These are phyloP conservation scores for Catagonus wagneri DNA, from an alignment of 2,113 vertebrate genomes.

Conservation along the genomic window DNA sequence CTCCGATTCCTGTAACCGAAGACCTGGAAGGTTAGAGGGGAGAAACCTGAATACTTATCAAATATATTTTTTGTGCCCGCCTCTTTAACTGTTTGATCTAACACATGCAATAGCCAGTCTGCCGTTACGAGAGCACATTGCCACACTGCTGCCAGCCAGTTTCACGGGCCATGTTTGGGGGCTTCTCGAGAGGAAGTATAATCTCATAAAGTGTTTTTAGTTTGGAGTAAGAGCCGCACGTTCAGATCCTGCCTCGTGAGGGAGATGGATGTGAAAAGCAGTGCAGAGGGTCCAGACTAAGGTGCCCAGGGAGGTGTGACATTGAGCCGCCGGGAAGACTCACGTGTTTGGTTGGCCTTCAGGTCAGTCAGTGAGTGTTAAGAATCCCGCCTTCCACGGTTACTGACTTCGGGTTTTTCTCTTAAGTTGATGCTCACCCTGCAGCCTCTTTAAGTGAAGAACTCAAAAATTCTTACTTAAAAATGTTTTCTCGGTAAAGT, in stretches of 20 bases:
- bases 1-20: not conserved
- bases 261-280: not conserved
- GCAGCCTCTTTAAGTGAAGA: not conserved
- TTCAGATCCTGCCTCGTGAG: not conserved
- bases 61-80: not conserved
- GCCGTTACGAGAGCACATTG: not conserved
- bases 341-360: not conserved
- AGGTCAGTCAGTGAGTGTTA: not conserved
- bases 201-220: not conserved
- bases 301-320: not conserved
- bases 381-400: not conserved
- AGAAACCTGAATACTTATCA: not conserved
- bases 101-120: not conserved
- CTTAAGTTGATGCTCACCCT: not conserved
- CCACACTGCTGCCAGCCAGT: not conserved
- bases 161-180: not conserved
- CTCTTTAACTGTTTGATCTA: not conserved
- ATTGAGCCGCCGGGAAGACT: not conserved
- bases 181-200: not conserved
- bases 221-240: not conserved
- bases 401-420: not conserved
- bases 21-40: not conserved
- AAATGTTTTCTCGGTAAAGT: conserved; percentile 24
- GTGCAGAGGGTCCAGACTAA: not conserved
- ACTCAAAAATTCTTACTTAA: not conserved